Conservation (phyloP, 2,113 vertebrate species). For the Thalassoma bifasciatum region DNA sequence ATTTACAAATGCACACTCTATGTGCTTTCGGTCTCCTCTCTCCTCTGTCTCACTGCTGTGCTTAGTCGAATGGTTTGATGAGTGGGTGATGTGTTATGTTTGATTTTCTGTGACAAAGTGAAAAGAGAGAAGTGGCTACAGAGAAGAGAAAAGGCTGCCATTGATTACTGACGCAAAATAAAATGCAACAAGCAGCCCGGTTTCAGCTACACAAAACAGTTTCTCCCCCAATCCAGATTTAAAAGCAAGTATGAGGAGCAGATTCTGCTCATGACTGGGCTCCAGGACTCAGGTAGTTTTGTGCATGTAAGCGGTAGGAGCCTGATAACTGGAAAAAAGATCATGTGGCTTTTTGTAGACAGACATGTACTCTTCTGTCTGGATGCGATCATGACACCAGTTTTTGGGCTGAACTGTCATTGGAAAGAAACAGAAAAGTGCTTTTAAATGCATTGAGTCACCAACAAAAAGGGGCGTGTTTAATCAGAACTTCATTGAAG, state of each 20-base stretch:
- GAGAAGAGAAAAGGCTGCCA: constrained; percentile 43
- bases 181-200: constrained; percentile 17
- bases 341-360: constrained; percentile 11
- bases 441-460: constrained; percentile 53
- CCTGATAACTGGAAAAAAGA: background rate
- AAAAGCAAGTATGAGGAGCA: background rate
- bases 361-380: background rate
- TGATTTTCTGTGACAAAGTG: constrained; percentile 68
- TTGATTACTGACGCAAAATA: constrained; percentile 28
- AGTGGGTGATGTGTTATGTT: constrained; percentile 76
- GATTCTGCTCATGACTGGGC: constrained; percentile 2
- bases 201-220: background rate
- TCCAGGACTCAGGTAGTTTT: background rate
- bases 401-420: constrained; percentile 30
- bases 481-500: constrained; percentile 48
- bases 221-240: background rate
- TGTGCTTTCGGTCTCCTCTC: constrained; percentile 38
- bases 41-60: constrained; percentile 50
- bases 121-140: constrained; percentile 41
- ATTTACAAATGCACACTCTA: constrained; percentile 47
- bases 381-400: constrained; percentile 19
- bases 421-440: constrained; percentile 37
- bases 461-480: constrained; percentile 48
- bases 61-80: constrained; percentile 69
- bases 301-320: constrained; percentile 3